These are phyloP conservation scores for Oscheius myriophilus DNA, from an alignment of 2,888 invertebrate genomes.

Conservation along the genomic window DNA sequence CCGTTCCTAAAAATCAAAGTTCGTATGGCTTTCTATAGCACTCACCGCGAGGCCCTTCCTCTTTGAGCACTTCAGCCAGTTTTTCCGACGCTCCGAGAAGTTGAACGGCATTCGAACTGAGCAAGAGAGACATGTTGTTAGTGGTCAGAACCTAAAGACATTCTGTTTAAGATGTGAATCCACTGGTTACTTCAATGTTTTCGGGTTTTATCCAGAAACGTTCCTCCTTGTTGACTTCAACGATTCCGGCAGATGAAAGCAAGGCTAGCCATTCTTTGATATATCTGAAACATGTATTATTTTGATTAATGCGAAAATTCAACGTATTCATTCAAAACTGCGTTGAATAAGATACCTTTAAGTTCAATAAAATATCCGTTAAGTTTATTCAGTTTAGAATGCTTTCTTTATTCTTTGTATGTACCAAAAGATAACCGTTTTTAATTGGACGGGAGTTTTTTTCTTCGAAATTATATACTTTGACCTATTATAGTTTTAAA, in stretches of 20 bases:
- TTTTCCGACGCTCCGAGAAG: constrained; percentile 40
- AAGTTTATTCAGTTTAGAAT: no score
- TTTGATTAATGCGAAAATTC: not conserved
- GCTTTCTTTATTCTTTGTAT: no score
- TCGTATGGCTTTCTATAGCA: no score
- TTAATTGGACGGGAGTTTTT: no score
- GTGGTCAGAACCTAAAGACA: constrained; percentile 33
- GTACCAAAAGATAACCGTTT: no score
- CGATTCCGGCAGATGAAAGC: constrained; percentile 48
- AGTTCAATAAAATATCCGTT: no score
- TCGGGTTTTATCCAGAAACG: constrained; percentile 53
- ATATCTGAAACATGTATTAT: constrained; percentile 42
- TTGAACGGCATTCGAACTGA: constrained; percentile 33
- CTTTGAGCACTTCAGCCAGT: constrained; percentile 44
- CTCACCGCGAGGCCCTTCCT: constrained; percentile 51
- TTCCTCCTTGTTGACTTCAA: constrained; percentile 49
- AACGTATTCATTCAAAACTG: not conserved
- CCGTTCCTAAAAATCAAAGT: constrained; percentile 6
- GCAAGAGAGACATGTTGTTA: constrained; percentile 25
- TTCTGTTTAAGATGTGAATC: not conserved
- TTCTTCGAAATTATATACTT: no score
- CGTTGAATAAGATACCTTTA: no score
- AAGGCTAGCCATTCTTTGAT: constrained; percentile 53
- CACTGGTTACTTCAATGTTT: constrained; percentile 29
- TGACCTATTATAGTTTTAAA: no score